Conservation (phyloP, 2,797 vertebrate species). For the Kryptolebias ocellatus region DNA sequence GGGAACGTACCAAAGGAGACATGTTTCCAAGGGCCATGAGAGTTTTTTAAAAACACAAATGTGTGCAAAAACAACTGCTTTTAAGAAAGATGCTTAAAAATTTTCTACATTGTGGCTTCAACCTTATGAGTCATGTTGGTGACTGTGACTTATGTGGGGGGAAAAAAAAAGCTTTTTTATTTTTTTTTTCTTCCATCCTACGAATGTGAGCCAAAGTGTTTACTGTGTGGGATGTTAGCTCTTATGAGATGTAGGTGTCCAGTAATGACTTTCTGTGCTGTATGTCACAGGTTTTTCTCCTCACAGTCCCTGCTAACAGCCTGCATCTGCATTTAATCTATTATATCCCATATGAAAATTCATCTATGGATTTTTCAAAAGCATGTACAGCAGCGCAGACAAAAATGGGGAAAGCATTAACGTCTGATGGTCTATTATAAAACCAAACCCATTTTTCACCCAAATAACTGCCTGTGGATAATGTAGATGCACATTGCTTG, state of each 20-base stretch:
- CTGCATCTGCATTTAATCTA: neutral
- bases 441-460: neutral
- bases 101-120: neutral
- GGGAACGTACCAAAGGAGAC: too few relatives aligned
- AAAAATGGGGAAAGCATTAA: neutral
- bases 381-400: neutral
- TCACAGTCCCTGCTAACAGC: neutral
- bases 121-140: neutral
- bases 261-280: slow-evolving; percentile 11
- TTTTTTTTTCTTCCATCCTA: neutral
- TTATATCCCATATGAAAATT: neutral
- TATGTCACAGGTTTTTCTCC: neutral
- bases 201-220: neutral
- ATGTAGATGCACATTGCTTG: neutral
- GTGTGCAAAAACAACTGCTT: neutral
- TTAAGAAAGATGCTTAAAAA: neutral
- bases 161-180: neutral
- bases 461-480: neutral
- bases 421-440: neutral
- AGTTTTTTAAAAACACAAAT: neutral
- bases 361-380: neutral
- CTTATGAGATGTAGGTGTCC: slow-evolving; percentile 18
- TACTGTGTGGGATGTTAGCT: slow-evolving; percentile 17
- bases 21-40: too few relatives aligned
- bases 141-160: neutral